Evolutionary conservation across 2,113 vertebrate species (phyloP), one percentile per base, ranked within the genome.

Genomic region (Oryzias woworae): DNA sequence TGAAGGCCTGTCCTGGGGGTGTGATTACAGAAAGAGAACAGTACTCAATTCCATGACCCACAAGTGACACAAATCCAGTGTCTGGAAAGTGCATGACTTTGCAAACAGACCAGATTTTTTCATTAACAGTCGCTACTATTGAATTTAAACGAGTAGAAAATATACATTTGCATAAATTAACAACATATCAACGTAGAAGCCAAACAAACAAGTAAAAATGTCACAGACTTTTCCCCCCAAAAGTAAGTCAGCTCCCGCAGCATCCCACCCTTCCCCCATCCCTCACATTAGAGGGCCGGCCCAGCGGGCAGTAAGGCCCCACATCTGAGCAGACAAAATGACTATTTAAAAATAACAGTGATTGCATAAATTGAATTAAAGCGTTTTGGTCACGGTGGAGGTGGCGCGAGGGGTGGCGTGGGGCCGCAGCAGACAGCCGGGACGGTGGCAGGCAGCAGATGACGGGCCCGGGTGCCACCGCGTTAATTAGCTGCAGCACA

Each of bases 301-400:
- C 87, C 86, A 89, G 83, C 80, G 75, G 85, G 81, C 87, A 87
- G 82, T 44, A 77, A 91, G 91, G 91, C 91, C 75, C 93, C 94
- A 95, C 87, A 83, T 93, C 74, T 88, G 83, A 92, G 92, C 82
- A 97, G 95, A 97, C 95, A 92, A 91, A 92, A 96, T 93, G 95
- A 97, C 94, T 96, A 96, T 98, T 98, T 98, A 96, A 98, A 98
- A 95, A 96, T 96, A 97, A 97, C 95, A 91, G 90, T 88, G 95
- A 96, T 97, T 96, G 96, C 95, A 98, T 98, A 97, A 97, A 98
- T 98, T 97, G 95, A 98, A 99, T 98, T 98, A 98, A 93, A 93
- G 93, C 92, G 86, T 95, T 96, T 96, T 96, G 89, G 92, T 92
- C 96, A 99, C 93, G 96, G 95, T 89, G 93, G 93, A 95, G 94